These are phyloP conservation scores for Anthophora plumipes DNA, from an alignment of 2,888 invertebrate species.

Conservation along the genomic window DNA sequence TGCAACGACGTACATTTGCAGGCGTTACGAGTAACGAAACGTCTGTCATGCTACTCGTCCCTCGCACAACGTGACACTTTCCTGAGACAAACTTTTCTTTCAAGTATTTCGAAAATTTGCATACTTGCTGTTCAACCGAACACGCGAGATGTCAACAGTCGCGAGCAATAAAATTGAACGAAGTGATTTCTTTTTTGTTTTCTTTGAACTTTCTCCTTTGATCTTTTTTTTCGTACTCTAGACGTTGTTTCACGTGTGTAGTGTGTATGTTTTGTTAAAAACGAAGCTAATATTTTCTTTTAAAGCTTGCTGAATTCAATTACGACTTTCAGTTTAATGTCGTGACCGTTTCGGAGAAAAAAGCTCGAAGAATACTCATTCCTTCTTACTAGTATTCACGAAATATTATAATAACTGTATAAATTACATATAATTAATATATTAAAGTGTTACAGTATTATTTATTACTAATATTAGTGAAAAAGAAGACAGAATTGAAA, in stretches of 20 bases:
- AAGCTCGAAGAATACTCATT: too few species aligned
- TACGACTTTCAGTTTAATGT: too few species aligned
- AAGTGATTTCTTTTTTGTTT: too few species aligned
- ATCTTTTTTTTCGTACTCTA: not conserved
- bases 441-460: too few species aligned
- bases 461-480: too few species aligned
- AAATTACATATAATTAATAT: too few species aligned
- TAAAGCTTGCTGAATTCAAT: too few species aligned
- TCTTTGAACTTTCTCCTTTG: not conserved
- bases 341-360: too few species aligned
- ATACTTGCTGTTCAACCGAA: not conserved
- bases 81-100: conserved; percentile 21
- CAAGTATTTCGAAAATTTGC: conserved; percentile 28
- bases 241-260: not conserved
- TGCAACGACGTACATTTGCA: not conserved
- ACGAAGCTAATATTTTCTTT: not conserved
- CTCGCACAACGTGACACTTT: conserved; percentile 20
- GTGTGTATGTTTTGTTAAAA: not conserved
- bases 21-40: not conserved
- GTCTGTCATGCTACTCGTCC: conserved; percentile 2
- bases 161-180: not conserved
- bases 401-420: too few species aligned
- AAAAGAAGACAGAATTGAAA: too few species aligned
- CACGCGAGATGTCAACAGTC: not conserved
- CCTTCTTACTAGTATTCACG: too few species aligned